These are phyloP conservation scores for Porites cylindrica DNA, from an alignment of 92 coral and sea anemone genomes.

Conservation along the genomic window DNA sequence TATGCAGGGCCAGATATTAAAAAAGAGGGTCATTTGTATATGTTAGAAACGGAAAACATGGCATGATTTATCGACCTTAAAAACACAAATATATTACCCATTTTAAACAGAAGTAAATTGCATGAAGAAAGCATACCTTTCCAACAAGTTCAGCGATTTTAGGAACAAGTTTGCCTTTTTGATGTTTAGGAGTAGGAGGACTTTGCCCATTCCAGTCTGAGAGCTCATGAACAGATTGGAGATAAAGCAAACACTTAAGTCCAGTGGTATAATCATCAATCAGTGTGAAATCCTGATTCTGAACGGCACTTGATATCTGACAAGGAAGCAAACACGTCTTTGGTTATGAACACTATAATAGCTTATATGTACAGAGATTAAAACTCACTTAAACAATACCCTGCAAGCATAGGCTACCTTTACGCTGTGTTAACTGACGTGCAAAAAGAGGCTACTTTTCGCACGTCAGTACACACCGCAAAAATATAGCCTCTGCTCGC, in stretches of 20 bases:
- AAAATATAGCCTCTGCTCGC: too few species aligned
- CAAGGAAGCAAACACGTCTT: too few species aligned
- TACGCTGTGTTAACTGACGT: too few species aligned
- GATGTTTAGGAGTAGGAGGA: slow-evolving; percentile 90
- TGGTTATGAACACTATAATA: too few species aligned
- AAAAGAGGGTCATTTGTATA: too few species aligned
- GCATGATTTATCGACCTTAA: neutral
- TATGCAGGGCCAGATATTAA: too few species aligned
- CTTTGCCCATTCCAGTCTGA: slow-evolving; percentile 94
- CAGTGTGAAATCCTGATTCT: slow-evolving; percentile 97
- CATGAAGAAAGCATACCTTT: slow-evolving; percentile 65
- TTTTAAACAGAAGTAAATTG: neutral
- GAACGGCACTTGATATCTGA: slow-evolving; percentile 96
- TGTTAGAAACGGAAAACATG: neutral
- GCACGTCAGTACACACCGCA: too few species aligned
- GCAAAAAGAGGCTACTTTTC: too few species aligned
- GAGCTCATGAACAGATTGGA: slow-evolving; percentile 85
- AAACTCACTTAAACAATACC: too few species aligned
- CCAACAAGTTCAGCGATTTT: slow-evolving; percentile 91
- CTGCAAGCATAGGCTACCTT: too few species aligned
- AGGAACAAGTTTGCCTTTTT: slow-evolving; percentile 92
- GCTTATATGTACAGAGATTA: too few species aligned
- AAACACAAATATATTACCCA: neutral
- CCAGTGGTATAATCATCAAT: slow-evolving; percentile 91
- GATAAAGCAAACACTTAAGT: slow-evolving; percentile 91